phyloP scores from a whole-genome alignment of 1,140 invertebrate species.

The Chrysomallon squamiferum region DNA sequence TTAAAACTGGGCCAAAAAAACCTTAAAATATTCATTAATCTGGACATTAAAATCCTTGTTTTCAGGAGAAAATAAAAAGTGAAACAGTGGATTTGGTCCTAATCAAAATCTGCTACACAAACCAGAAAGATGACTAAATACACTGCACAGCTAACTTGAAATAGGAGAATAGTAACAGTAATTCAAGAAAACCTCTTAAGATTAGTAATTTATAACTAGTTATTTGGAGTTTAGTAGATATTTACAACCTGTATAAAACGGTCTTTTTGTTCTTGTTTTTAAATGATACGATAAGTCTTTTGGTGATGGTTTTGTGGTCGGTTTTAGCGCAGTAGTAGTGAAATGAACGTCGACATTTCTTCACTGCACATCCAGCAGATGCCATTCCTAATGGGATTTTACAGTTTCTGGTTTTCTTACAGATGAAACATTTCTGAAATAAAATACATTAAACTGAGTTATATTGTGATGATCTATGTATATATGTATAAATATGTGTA shows the following conservation, averaged over 20 bases:
- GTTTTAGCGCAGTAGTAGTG: constrained; percentile 5
- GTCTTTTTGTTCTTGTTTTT: neutral
- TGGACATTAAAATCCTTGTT: too few relatives aligned
- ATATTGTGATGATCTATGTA: too few relatives aligned
- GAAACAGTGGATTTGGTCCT: neutral
- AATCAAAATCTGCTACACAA: neutral
- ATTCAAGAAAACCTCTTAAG: neutral
- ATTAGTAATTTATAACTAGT: neutral
- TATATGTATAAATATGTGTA: too few relatives aligned
- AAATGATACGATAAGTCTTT: neutral
- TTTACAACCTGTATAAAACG: constrained; percentile 1
- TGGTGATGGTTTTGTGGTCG: neutral
- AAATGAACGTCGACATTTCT: neutral
- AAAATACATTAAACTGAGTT: too few relatives aligned
- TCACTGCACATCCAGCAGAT: neutral
- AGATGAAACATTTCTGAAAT: constrained; percentile 2
- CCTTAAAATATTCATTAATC: too few relatives aligned
- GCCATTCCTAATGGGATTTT: neutral
- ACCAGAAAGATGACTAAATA: neutral
- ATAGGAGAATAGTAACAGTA: neutral
- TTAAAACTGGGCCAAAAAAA: too few relatives aligned
- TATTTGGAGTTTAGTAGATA: too few relatives aligned
- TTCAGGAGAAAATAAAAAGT: too few relatives aligned
- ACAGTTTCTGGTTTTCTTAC: neutral
- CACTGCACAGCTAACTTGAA: neutral